These are phyloP conservation scores for Sternarchorhynchus goeldii DNA, from an alignment of 2,797 vertebrate genomes.

Conservation along the genomic window DNA sequence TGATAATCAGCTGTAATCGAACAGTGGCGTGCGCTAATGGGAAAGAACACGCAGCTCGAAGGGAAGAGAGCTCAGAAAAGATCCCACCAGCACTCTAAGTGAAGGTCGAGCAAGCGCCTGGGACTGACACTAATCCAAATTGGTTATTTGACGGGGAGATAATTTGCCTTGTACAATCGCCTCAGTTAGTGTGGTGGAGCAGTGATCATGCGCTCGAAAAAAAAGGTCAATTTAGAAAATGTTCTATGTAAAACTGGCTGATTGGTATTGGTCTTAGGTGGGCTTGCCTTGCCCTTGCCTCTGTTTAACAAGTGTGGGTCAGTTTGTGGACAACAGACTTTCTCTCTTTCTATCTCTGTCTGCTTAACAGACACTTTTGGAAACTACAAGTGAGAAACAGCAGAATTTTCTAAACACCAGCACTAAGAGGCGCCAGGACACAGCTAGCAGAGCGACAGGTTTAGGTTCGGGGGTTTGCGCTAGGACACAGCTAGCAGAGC, in stretches of 20 bases:
- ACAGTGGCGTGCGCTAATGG: slow-evolving; percentile 40
- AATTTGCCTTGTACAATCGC: slow-evolving; percentile 62
- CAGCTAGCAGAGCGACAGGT: slow-evolving; percentile 2
- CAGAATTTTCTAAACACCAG: background rate
- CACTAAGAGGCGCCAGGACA: background rate
- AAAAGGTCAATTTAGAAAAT: slow-evolving; percentile 52
- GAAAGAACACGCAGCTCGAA: slow-evolving; percentile 40
- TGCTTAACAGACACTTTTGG: background rate
- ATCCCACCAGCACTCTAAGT: slow-evolving; percentile 39
- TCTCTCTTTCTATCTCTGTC: slow-evolving; percentile 11
- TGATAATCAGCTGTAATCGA: slow-evolving; percentile 55
- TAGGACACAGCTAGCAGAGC: background rate
- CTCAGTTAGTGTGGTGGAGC: slow-evolving; percentile 58
- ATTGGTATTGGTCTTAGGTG: slow-evolving; percentile 55
- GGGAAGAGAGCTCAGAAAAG: slow-evolving; percentile 32
- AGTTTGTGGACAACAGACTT: background rate
- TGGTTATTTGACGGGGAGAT: slow-evolving; percentile 67
- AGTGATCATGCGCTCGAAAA: slow-evolving; percentile 62
- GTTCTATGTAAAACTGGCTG: slow-evolving; percentile 45
- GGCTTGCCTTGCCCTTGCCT: slow-evolving; percentile 24
- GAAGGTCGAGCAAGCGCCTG: slow-evolving; percentile 50
- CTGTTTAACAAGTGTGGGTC: slow-evolving; percentile 21
- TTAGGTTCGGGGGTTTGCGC: slow-evolving; percentile 22
- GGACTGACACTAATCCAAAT: slow-evolving; percentile 69
- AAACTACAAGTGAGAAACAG: slow-evolving; percentile 9